These are phyloP conservation scores for Puntigrus tetrazona DNA, from an alignment of 2,113 vertebrate species.

Conservation along the genomic window DNA sequence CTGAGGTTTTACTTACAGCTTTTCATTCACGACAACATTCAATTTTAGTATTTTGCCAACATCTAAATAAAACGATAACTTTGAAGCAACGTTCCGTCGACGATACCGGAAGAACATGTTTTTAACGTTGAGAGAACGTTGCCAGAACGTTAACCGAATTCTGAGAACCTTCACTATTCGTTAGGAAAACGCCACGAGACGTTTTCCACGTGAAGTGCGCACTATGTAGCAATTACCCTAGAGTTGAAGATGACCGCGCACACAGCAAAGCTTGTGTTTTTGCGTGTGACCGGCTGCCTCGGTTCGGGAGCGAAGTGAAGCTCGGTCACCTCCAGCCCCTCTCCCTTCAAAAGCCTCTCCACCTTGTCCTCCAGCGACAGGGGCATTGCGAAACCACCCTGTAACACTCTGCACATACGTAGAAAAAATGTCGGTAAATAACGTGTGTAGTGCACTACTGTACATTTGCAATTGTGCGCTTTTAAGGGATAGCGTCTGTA, in stretches of 20 bases:
- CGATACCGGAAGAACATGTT: no score
- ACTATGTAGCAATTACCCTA: neutral
- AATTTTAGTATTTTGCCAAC: neutral
- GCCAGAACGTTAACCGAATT: no score
- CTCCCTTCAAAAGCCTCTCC: neutral
- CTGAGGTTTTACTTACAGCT: no score
- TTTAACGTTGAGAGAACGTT: no score
- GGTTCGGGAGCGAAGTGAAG: neutral
- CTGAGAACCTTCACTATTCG: neutral
- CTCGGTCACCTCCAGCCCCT: neutral
- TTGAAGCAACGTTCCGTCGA: neutral
- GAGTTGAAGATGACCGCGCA: conserved; percentile 1
- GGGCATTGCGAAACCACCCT: neutral
- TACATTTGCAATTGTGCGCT: neutral
- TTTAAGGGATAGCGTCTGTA: neutral
- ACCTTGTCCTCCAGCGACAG: neutral
- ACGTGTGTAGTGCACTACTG: neutral
- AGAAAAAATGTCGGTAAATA: neutral
- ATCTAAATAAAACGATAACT: neutral
- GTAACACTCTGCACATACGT: neutral
- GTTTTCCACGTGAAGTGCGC: neutral
- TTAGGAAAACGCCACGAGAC: neutral
- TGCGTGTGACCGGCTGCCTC: neutral
- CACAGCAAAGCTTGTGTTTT: neutral
- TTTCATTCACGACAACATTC: neutral